A percentile compares a stretch with the other conserved stretches of the same genome.
phyloP scores from a whole-genome alignment of 92 coral and sea anemone species.

The Siderastrea radians region DNA sequence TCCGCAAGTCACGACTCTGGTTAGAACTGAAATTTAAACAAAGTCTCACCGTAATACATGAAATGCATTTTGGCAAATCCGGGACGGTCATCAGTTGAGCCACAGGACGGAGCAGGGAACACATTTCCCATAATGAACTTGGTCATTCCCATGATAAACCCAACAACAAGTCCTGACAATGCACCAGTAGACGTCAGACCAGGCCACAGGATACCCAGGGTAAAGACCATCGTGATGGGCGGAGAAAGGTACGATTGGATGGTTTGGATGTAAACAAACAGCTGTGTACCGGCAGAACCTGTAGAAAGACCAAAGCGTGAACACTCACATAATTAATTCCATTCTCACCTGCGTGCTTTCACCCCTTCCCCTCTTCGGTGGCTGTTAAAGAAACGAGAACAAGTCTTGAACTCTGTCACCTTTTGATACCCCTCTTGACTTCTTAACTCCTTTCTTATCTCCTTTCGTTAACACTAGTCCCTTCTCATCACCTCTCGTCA shows the following conservation, averaged over 20 bases:
- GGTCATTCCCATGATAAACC: slow-evolving; percentile 83
- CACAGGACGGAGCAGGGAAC: slow-evolving; percentile 83
- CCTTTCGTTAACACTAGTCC: no score
- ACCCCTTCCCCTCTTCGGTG: no score
- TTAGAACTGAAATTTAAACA: neutral
- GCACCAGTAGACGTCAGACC: slow-evolving; percentile 93
- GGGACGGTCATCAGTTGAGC: slow-evolving; percentile 84
- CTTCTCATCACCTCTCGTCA: no score
- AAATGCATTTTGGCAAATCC: slow-evolving; percentile 93
- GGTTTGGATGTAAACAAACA: slow-evolving; percentile 96
- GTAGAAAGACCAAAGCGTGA: neutral
- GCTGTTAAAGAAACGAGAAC: no score
- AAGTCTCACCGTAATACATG: slow-evolving; percentile 92
- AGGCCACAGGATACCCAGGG: slow-evolving; percentile 96
- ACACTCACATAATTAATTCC: neutral
- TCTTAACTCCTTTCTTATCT: no score
- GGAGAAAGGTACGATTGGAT: slow-evolving; percentile 96
- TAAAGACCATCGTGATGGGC: slow-evolving; percentile 91
- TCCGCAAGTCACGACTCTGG: neutral
- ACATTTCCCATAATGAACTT: slow-evolving; percentile 89
- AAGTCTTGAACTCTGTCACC: no score
- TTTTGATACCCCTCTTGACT: no score
- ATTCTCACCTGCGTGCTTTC: no score
- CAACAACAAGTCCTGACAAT: slow-evolving; percentile 79
- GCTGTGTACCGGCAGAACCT: slow-evolving; percentile 89